Base-by-base conservation (phyloP, 2,888 invertebrate species). In the Nymphalis urticae region DNA sequence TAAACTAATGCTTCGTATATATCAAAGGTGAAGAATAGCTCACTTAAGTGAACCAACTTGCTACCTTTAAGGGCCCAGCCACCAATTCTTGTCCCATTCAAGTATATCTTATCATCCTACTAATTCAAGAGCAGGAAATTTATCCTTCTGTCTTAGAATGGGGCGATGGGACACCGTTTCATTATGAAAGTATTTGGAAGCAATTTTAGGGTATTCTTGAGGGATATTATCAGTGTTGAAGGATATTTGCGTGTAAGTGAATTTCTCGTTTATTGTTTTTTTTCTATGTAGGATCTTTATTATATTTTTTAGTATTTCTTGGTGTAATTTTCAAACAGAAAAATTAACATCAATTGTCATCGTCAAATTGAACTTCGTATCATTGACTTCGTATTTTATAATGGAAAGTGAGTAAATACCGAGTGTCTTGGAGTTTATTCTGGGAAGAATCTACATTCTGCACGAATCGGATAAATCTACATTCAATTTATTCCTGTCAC, bases 21-120 rank as follows among this genome's bases (percentile, higher is more conserved):
- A 70, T 67, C 67, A 70, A 67, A 67, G 64, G 58, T 48, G 63
- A 70, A 67, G 67, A 61, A 70, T 67, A 64, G 56, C 61, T n/a
- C 53, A 63, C 60, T 64, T 64, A 68, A 60, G 27, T n/a, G 9
- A 48, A 48, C 21, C 51, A 65, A 48, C 50, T 62, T 51, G 47
- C 53, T 66, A 65, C 65, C 50, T 65, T 48, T 62, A 48, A 56
- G 58, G 36, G 61, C 21, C 32, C 32, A 10, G 3, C 66, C 64
- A 32, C 60, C 50, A 48, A n/a, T 61, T 13, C 36, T 42, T 56
- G 42, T 36, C 50, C 47, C 32, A 64, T 67, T 64, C 54, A 42
- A 42, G 9, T 42, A 36, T 13, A 42, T 42, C 42, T 13, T 42
- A 42, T 42, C 42, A 42, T 13, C 42, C 42, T 42, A 13, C 42